A percentile compares a stretch with the other conserved stretches of the same genome.
These are phyloP conservation scores for Erythrocebus patas DNA, from an alignment of 2,113 vertebrate genomes.

Conservation along the genomic window DNA sequence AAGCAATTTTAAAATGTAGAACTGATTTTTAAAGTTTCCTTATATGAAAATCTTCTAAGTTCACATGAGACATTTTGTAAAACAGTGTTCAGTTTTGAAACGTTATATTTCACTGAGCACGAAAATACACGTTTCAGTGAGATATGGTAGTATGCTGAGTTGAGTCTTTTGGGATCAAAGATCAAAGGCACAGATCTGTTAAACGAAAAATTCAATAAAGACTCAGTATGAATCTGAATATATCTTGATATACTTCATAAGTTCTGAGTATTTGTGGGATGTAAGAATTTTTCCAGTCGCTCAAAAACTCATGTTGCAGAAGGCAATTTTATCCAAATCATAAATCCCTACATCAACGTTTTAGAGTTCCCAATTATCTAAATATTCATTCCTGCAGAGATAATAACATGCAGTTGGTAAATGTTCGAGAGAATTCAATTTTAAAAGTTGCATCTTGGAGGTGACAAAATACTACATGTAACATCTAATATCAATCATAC, in stretches of 20 bases:
- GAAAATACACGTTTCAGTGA: constrained; percentile 55
- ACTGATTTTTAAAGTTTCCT: neutral
- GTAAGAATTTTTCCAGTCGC: constrained; percentile 62
- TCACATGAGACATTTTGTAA: constrained; percentile 43
- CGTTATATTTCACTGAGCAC: constrained; percentile 40
- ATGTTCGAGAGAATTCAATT: constrained; percentile 70
- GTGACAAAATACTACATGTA: constrained; percentile 67
- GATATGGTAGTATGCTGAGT: neutral
- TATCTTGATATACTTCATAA: constrained; percentile 58
- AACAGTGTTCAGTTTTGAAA: constrained; percentile 10
- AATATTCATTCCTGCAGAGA: constrained; percentile 72
- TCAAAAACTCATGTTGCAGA: constrained; percentile 76
- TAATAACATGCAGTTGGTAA: constrained; percentile 70
- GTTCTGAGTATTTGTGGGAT: constrained; percentile 58
- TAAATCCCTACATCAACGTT: constrained; percentile 73
- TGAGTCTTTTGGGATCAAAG: constrained; percentile 40
- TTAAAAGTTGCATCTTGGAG: constrained; percentile 51
- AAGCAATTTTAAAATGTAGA: neutral
- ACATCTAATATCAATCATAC: constrained; percentile 54
- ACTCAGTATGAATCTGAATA: constrained; percentile 53
- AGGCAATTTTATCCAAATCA: constrained; percentile 79
- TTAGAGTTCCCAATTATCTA: constrained; percentile 79
- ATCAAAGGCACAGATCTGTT: constrained; percentile 30
- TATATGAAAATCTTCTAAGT: constrained; percentile 23
- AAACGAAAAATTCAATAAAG: constrained; percentile 61